Conservation (phyloP, 2,888 invertebrate genomes). For the Thera obeliscata region DNA sequence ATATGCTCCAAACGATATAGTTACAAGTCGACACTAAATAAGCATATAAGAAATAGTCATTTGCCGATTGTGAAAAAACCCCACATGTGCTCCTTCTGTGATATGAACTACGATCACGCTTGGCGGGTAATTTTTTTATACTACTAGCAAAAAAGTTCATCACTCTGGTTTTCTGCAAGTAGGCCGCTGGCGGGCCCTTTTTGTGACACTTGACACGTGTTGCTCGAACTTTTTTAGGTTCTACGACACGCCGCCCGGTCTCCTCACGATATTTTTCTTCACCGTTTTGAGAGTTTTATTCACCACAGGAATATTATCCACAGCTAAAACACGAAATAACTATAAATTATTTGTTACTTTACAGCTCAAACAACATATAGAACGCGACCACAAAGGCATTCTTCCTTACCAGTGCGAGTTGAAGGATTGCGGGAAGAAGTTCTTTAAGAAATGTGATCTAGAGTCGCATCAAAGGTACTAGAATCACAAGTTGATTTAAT, state of each 20-base stretch:
- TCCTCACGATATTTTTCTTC: too few relatives aligned
- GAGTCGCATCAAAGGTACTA: conserved; percentile 64
- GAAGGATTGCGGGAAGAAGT: conserved; percentile 61
- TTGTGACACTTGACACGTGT: too few relatives aligned
- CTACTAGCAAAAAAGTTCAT: too few relatives aligned
- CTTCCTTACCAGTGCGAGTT: conserved; percentile 59
- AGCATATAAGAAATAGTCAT: conserved; percentile 60
- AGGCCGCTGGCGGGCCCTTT: too few relatives aligned
- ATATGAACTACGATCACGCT: conserved; percentile 53
- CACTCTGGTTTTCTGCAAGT: too few relatives aligned
- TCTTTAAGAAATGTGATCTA: conserved; percentile 70
- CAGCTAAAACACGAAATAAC: too few relatives aligned
- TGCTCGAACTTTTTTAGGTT: too few relatives aligned
- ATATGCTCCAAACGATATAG: conserved; percentile 66
- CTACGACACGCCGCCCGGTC: too few relatives aligned
- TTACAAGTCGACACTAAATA: conserved; percentile 74
- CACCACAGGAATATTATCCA: too few relatives aligned
- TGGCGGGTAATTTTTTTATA: conserved; percentile 63
- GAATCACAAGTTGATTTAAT: background rate
- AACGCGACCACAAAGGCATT: conserved; percentile 63
- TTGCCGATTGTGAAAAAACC: conserved; percentile 49
- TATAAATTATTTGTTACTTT: conserved; percentile 24
- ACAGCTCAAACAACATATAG: conserved; percentile 68
- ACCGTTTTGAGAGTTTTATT: too few relatives aligned
- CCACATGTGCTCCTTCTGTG: conserved; percentile 59